Evolutionary conservation across 2,113 vertebrate species (phyloP), one percentile per base, ranked within the genome.

Genomic region (Apaloderma vittatum): DNA sequence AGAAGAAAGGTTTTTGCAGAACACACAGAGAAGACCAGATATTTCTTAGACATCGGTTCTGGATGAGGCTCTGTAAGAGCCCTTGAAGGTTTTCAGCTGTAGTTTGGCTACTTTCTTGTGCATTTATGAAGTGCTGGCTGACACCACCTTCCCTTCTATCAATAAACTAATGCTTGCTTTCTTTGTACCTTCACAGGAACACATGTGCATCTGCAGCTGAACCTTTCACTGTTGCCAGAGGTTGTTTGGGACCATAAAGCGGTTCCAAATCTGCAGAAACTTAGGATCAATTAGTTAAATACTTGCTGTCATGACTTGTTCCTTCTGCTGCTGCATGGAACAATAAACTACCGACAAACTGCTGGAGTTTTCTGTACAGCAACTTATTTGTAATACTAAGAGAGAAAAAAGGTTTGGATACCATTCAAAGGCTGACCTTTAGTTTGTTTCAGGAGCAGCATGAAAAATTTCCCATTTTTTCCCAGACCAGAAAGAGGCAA

Each of bases 351-450:
- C 83, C 55, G 72, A 94, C 86, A 77, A 72, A 77, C 65, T 88
- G 21, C 90, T 77, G 79, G 88, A 94, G 63, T 81, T 24, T 52
- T 68, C 86, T 94, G 68, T 36, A 77, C 83, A 57, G 86, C 37
- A 3, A 88, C 94, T 95, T 94, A 80, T 84, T 81, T 94, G 73
- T 78, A 88, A 81, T 71, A 63, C 73, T 63, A 17, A 75, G 61
- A 68, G 72, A 82, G 82, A 68, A 68, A 26, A 40, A 93, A 70
- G 61, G 73, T 91, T 94, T 96, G 96, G 95, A 93, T 72, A n/a
- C 76, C n/a, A 26, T 89, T 96, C 95, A 97, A 85, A 89, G 80
- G 57, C 80, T 96, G 93, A 96, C 91, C 93, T 97, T 94, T 95
- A 77, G 21, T 91, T 89, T 91, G 88, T 83, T 91, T 93, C 86